Conservation (phyloP, 2,113 vertebrate species). For the Mormyrus lacerda region DNA sequence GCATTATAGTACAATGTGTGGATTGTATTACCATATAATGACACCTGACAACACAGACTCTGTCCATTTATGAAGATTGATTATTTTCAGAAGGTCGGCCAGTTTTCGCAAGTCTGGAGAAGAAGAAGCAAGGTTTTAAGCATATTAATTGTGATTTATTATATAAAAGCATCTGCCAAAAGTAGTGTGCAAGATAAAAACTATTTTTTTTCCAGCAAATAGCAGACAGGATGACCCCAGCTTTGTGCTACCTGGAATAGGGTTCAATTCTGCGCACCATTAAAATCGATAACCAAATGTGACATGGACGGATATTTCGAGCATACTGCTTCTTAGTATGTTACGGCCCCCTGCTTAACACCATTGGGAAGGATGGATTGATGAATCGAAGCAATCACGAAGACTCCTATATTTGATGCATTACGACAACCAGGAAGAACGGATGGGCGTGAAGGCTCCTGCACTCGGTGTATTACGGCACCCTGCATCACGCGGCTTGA, state of each 20-base stretch:
- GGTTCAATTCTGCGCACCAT: neutral
- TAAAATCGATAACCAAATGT: neutral
- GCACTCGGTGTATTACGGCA: conserved; percentile 8
- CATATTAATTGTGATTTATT: neutral
- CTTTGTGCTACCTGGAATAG: neutral
- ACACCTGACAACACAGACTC: neutral
- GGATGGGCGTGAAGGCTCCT: neutral
- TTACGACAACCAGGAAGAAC: neutral
- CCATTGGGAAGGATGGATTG: neutral
- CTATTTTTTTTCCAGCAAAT: neutral
- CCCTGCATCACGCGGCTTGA: neutral
- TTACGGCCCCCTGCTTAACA: neutral
- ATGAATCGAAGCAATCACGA: neutral
- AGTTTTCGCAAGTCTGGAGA: neutral
- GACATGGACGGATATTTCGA: neutral
- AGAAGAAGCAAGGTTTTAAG: neutral
- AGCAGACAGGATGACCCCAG: neutral
- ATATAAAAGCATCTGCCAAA: neutral
- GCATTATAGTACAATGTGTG: neutral
- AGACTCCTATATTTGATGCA: neutral
- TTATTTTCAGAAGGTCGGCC: neutral
- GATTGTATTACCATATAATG: neutral
- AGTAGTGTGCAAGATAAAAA: neutral
- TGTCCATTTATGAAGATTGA: neutral
- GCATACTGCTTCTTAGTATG: neutral